These are phyloP conservation scores for Halocynthia roretzi DNA, from an alignment of 23 tunicate species.

Conservation along the genomic window DNA sequence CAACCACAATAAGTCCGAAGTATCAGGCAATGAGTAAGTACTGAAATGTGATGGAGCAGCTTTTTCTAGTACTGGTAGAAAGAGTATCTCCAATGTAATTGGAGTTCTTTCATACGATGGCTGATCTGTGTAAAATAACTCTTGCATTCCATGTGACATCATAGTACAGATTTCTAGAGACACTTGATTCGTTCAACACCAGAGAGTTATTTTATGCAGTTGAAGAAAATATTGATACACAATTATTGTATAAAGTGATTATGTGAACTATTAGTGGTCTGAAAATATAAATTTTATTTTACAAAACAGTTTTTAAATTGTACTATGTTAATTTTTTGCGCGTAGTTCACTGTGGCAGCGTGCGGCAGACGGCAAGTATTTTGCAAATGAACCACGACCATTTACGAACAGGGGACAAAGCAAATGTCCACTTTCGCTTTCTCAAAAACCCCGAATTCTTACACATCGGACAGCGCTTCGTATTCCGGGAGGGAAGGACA, in stretches of 20 bases:
- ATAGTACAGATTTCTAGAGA: neutral
- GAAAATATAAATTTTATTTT: too few species aligned
- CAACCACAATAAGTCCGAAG: conserved; percentile 88
- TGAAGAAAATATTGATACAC: too few species aligned
- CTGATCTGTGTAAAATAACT: neutral
- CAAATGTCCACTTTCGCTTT: conserved; percentile 74
- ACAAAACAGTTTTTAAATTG: too few species aligned
- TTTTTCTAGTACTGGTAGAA: neutral
- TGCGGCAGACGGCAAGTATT: conserved; percentile 92
- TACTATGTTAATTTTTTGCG: too few species aligned
- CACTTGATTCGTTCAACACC: too few species aligned
- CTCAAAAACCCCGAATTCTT: conserved; percentile 88
- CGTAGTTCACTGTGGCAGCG: conserved; percentile 91
- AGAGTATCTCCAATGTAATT: neutral
- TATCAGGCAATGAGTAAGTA: conserved; percentile 90
- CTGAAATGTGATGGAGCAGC: neutral
- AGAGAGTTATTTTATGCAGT: too few species aligned
- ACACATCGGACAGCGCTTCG: conserved; percentile 71
- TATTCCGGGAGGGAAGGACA: conserved; percentile 94
- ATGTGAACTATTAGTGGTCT: too few species aligned
- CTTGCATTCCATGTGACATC: neutral
- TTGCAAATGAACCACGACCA: conserved; percentile 74
- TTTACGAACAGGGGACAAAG: conserved; percentile 95
- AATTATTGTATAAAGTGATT: too few species aligned
- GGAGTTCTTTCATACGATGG: too few species aligned